A percentile compares a stretch with the other conserved stretches of the same genome.
Evolutionary conservation across 2,888 invertebrate species (phyloP).

Genomic region (Polia nebulosa): DNA sequence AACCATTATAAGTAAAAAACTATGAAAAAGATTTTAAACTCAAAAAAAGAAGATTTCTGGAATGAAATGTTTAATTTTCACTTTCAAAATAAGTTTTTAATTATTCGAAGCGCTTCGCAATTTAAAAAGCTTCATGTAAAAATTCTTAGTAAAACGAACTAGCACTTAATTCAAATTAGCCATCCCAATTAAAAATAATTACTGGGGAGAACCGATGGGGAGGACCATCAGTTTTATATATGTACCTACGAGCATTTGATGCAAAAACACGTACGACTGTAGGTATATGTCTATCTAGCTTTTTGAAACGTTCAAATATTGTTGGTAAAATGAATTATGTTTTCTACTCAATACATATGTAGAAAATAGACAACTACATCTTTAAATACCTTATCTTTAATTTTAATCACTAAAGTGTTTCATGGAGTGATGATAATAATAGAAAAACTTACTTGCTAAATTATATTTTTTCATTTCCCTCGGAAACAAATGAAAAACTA

Average conservation of each 20-base stretch:
- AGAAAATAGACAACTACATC: too few relatives aligned
- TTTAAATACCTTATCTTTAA: too few relatives aligned
- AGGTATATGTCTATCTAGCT: too few relatives aligned
- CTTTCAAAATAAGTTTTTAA: constrained; percentile 44
- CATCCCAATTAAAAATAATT: constrained; percentile 49
- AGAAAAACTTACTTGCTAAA: too few relatives aligned
- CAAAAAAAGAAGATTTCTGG: constrained; percentile 7
- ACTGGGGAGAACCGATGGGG: constrained; percentile 4
- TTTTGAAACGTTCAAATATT: background rate
- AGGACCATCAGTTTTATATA: background rate
- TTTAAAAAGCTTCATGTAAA: constrained; percentile 31
- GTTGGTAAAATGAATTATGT: too few relatives aligned
- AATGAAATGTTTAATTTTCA: constrained; percentile 39
- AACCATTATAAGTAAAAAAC: too few relatives aligned
- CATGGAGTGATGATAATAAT: too few relatives aligned
- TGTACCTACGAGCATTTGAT: background rate
- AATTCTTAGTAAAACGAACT: constrained; percentile 23
- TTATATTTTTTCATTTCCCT: background rate
- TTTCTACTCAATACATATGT: too few relatives aligned
- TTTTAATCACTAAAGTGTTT: too few relatives aligned
- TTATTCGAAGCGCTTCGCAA: constrained; percentile 34
- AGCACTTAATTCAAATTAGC: constrained; percentile 45
- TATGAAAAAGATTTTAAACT: too few relatives aligned
- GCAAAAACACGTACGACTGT: background rate
- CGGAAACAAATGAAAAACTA: constrained; percentile 6